Evolutionary conservation across 2,888 invertebrate species (phyloP).

Genomic region (Pegoplata infirma): DNA sequence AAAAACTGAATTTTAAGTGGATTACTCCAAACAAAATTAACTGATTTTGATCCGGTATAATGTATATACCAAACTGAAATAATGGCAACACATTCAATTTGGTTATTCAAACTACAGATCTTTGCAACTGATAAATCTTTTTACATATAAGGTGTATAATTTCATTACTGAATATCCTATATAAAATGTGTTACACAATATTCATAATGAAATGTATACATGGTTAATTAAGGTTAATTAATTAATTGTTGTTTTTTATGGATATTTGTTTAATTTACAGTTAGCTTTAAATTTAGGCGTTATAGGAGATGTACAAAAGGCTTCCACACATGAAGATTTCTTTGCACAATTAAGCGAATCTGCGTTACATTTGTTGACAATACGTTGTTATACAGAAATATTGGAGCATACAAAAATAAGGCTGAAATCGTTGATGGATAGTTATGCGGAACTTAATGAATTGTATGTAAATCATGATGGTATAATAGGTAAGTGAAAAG

Average conservation of each 20-base stretch:
- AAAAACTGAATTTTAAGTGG: too few species aligned
- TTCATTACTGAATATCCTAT: background rate
- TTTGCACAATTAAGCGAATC: constrained; percentile 76
- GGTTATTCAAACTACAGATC: background rate
- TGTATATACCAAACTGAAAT: background rate
- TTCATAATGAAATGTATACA: background rate
- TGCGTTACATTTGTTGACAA: constrained; percentile 70
- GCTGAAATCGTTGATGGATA: constrained; percentile 69
- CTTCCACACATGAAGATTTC: constrained; percentile 77
- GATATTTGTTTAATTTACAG: constrained; percentile 66
- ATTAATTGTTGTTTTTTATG: background rate
- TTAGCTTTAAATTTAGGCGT: constrained; percentile 75
- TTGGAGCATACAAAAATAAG: constrained; percentile 74
- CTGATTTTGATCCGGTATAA: too few species aligned
- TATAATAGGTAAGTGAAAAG: constrained; percentile 69
- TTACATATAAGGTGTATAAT: background rate
- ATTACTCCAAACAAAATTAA: too few species aligned
- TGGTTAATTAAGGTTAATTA: background rate
- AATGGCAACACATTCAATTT: background rate
- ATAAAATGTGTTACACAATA: background rate
- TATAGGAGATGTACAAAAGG: constrained; percentile 73
- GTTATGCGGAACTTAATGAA: constrained; percentile 73
- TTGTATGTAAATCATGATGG: constrained; percentile 76
- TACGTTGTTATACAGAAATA: constrained; percentile 73
- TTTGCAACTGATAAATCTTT: background rate